Base-by-base conservation (phyloP, 53 echinoderm and acorn worm species). In the Actinopyga echinites region DNA sequence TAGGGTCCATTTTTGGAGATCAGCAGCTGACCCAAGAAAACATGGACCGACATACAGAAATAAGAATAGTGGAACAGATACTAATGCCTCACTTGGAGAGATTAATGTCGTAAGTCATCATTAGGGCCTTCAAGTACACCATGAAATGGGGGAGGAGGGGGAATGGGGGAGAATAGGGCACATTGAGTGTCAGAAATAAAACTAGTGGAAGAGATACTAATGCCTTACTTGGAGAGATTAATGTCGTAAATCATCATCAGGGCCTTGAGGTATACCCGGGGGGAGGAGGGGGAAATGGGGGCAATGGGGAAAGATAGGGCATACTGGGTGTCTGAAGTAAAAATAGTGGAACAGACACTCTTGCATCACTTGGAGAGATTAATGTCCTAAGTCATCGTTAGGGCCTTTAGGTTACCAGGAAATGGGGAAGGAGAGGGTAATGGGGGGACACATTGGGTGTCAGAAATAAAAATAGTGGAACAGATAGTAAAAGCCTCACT, bases 1-100 rank as follows among this genome's bases (percentile, higher is more conserved):
- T 96, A 6, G 96, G 96, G 23, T 91, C 93, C n/a, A 87, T 93
- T 81, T 96, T 89, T 67, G 96, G 96, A 1, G 96, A 96, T 33
- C 93, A 93, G 88, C 83, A 85, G 56, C 83, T 93, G 25, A 86
- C 85, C 13, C 85, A 86, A 11, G 96, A 92, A 26, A 90, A 92
- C 30, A 91, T 96, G 93, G 90, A 92, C 30, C 79, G 78, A 53
- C 40, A 12, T 34, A 73, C 85, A 62, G 96, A 96, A 59, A 82
- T 91, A 23, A 91, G 86, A 64, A 92, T 96, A 15, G 93, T 94
- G 28, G 93, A 93, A 58, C 88, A 92, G 71, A 87, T 86, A 8
- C 67, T 94, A 24, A 86, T 93, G 86, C 96, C 93, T 15, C 96
- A 96, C 63, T 83, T 96, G 32, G 93, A 92, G 56, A 60, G 96